Conservation (phyloP, 2,113 vertebrate genomes). For the Phalacrocorax brasilianus region DNA sequence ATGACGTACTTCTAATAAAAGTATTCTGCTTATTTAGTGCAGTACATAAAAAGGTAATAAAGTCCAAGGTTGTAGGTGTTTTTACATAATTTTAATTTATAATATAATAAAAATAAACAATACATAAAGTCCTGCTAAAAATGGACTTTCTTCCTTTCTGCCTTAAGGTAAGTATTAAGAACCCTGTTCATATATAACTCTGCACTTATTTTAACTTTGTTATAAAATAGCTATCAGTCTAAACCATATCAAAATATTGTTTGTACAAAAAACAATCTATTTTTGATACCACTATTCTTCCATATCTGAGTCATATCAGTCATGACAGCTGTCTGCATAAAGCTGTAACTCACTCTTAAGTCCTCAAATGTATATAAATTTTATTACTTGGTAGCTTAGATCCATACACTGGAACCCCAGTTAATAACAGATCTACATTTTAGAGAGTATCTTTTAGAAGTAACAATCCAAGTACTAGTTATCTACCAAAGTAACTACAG, state of each 20-base stretch:
- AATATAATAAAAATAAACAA: conserved; percentile 33
- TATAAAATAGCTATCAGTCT: background rate
- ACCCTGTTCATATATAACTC: background rate
- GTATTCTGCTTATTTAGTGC: conserved; percentile 34
- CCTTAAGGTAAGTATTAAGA: background rate
- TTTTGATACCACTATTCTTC: background rate
- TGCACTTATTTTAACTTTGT: background rate
- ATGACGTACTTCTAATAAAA: background rate
- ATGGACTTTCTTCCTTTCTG: background rate
- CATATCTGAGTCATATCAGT: background rate
- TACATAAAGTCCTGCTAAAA: background rate
- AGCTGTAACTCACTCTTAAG: background rate
- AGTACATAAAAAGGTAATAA: conserved; percentile 15
- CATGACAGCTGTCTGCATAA: background rate
- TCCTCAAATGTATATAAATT: background rate
- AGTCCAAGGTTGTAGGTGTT: background rate
- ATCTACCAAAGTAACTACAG: background rate
- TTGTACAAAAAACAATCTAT: background rate
- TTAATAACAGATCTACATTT: background rate
- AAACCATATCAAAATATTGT: background rate
- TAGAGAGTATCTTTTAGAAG: background rate
- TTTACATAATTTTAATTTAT: conserved; percentile 42
- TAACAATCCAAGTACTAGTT: background rate
- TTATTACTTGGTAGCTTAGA: background rate
- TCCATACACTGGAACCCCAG: background rate